Conservation (phyloP, 2,888 invertebrate genomes). For the Tetrapedia diversipes region DNA sequence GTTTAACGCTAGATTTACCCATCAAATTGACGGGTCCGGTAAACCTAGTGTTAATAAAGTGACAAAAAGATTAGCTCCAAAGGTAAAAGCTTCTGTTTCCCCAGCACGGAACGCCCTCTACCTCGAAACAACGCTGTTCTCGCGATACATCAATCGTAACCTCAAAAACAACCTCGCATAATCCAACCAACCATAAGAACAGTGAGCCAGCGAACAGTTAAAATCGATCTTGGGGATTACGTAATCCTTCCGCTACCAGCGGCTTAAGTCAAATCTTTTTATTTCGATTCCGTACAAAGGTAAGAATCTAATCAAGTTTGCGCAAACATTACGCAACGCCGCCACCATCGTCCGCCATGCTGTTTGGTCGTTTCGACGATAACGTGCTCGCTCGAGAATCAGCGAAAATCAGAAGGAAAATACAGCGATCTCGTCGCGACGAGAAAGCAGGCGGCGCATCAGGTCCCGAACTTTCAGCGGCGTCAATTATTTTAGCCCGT, state of each 20-base stretch:
- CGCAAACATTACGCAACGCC: slow-evolving; percentile 31
- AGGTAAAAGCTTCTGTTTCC: no score
- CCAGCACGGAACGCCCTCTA: no score
- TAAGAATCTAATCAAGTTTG: slow-evolving; percentile 44
- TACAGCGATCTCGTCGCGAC: neutral
- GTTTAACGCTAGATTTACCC: no score
- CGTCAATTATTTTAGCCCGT: slow-evolving; percentile 58
- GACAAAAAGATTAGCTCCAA: no score
- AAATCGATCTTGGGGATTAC: slow-evolving; percentile 32
- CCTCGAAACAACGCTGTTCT: no score
- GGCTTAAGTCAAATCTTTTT: slow-evolving; percentile 21
- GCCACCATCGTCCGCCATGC: no score
- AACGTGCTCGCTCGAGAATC: neutral
- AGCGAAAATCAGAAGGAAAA: neutral
- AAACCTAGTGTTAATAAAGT: no score
- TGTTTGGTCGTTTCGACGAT: neutral
- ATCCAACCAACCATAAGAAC: neutral
- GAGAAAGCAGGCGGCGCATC: slow-evolving; percentile 13
- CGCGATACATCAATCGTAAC: no score
- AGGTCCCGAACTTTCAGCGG: neutral
- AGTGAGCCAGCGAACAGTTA: neutral
- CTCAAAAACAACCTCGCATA: neutral
- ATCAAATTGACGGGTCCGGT: no score
- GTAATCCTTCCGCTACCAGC: slow-evolving; percentile 2
- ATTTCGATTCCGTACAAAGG: slow-evolving; percentile 46